A percentile compares a stretch with the other conserved stretches of the same genome.
These are phyloP conservation scores for Agonopterix arenella DNA, from an alignment of 2,888 invertebrate genomes.

Conservation along the genomic window DNA sequence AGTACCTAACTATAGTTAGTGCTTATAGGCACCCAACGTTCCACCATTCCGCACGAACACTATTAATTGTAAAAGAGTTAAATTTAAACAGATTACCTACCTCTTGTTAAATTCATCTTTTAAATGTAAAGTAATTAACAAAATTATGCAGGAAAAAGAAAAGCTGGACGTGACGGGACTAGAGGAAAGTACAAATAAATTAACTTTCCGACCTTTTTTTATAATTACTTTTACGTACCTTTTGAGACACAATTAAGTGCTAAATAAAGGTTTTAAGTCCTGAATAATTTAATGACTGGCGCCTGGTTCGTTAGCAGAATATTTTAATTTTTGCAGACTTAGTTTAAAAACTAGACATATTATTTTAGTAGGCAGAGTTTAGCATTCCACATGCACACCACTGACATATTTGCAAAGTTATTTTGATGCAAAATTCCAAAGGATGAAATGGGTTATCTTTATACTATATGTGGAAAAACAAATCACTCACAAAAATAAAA, in stretches of 20 bases:
- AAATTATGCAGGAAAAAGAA: conserved; percentile 35
- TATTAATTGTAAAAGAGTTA: neutral
- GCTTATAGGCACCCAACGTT: neutral
- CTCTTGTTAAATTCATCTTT: conserved; percentile 10
- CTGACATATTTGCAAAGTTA: too few species aligned
- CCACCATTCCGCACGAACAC: neutral
- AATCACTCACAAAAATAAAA: too few species aligned
- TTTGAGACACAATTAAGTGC: conserved; percentile 14
- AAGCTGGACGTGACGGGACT: conserved; percentile 48
- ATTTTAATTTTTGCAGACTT: too few species aligned
- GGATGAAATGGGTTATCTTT: too few species aligned
- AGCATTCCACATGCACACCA: too few species aligned
- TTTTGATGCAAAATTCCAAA: too few species aligned
- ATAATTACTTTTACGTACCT: conserved; percentile 39
- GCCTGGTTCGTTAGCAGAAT: too few species aligned
- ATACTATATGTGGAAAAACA: too few species aligned
- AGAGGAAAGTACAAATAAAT: conserved; percentile 41
- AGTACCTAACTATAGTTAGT: too few species aligned
- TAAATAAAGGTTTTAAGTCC: neutral
- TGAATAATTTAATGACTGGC: neutral
- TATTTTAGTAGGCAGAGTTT: too few species aligned
- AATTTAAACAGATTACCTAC: neutral
- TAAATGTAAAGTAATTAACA: conserved; percentile 35
- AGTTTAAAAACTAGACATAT: too few species aligned
- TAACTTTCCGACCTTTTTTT: conserved; percentile 37